These are phyloP conservation scores for Slavum lentiscoides DNA, from an alignment of 2,888 invertebrate genomes.

Conservation along the genomic window DNA sequence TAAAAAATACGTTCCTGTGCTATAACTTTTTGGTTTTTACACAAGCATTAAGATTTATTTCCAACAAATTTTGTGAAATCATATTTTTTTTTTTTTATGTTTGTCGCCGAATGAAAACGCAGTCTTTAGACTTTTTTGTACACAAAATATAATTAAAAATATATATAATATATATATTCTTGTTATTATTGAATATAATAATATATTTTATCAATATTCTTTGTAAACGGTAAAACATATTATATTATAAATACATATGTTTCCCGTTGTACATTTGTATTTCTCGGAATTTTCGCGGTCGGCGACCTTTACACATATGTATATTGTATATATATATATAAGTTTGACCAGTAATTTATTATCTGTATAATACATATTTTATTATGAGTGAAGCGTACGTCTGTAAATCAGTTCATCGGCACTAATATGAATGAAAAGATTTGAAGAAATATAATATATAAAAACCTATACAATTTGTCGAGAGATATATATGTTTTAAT, in stretches of 20 bases:
- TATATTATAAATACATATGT: neutral
- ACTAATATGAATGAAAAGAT: conserved; percentile 7
- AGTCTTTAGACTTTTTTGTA: no score
- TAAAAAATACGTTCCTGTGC: no score
- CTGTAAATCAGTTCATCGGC: neutral
- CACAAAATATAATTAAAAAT: no score
- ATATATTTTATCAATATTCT: neutral
- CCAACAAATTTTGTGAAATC: no score
- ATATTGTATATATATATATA: neutral
- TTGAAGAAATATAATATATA: neutral
- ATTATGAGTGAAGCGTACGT: no score
- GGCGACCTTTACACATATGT: neutral
- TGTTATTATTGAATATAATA: no score
- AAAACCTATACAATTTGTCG: neutral
- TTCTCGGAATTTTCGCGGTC: conserved; percentile 9
- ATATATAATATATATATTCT: no score
- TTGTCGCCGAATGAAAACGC: no score
- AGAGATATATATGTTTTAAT: neutral
- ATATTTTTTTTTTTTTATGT: no score
- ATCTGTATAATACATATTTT: neutral
- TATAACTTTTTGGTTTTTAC: no score
- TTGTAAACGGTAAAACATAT: neutral
- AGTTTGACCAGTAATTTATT: neutral
- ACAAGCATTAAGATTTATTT: no score
- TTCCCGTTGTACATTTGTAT: neutral